phyloP scores from a whole-genome alignment of 2,113 vertebrate species.

The Nycticebus coucang region DNA sequence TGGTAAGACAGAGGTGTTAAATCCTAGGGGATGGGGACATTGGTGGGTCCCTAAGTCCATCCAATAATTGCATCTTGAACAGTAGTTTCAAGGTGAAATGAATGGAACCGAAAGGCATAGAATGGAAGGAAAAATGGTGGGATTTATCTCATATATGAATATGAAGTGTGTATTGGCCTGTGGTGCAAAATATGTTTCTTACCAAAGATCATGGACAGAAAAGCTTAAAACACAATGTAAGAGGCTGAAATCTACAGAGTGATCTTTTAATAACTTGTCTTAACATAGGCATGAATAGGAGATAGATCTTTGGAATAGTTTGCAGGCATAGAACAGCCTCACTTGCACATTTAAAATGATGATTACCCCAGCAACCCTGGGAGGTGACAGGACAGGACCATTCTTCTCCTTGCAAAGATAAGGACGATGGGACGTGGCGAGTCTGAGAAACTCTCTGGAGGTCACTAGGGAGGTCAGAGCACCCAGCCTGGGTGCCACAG shows the following conservation, averaged over 20 bases:
- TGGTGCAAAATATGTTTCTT: neutral
- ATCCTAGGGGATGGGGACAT: fast-evolving
- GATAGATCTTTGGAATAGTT: neutral
- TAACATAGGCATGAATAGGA: neutral
- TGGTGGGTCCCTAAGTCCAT: no score
- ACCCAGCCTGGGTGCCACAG: neutral
- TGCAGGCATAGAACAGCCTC: fast-evolving
- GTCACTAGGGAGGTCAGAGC: neutral
- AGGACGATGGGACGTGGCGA: neutral
- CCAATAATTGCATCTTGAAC: neutral
- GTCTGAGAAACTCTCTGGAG: neutral
- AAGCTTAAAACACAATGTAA: neutral
- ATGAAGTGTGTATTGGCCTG: neutral
- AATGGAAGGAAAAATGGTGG: neutral
- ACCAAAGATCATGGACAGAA: neutral
- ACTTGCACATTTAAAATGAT: fast-evolving
- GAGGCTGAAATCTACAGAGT: neutral
- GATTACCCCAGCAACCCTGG: neutral
- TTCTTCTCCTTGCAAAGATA: no score
- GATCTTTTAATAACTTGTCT: neutral
- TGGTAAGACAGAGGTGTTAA: fast-evolving
- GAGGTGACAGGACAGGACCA: neutral
- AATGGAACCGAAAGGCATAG: neutral
- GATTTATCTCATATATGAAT: neutral
- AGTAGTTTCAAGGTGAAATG: neutral